Evolutionary conservation across 2,888 invertebrate genomes (phyloP), one percentile per base, ranked within the genome.

Genomic region (Axea sp.): DNA sequence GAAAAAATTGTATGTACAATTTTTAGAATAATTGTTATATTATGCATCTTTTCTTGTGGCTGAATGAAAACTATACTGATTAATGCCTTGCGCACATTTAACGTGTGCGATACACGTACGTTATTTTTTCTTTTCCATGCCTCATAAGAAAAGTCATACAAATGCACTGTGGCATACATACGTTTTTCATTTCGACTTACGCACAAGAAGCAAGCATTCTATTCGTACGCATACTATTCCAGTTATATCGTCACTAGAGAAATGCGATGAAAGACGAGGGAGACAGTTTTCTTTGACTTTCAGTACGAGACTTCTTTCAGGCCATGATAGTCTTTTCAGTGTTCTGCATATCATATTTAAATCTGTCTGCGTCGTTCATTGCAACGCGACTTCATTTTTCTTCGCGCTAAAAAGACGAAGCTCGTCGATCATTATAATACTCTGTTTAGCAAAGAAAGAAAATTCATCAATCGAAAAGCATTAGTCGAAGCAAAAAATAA

Each of bases 291-390:
- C 64, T 51, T 51, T 49, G 51, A 64, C 51, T 51, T 51, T 43
- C 43, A 39, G 49, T 22, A 22, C 9, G 6, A 30, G 49, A 24
- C 39, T 62, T 31, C 62, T 49, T 47, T 49, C 62, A 49, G 14
- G 26, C 41, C 33, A 19, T 35, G 51, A 43, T 26, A 45, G 51
- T 64, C 53, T 53, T 53, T 53, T 64, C 64, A 64, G 43, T 43
- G 41, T 43, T 45, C 35, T 43, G 64, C 64, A 64, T 64, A 64
- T 53, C 53, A 53, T 53, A 64, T 53, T 51, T 51, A 43, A 64
- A 64, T 64, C 51, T 43, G 64, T 64, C 51, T 64, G 45, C 17
- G 9, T 14, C 17, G 11, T 37, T 11, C 39, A 22, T 39, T 31
- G 30, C 22, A 47, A 45, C 37, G 37, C 24, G 22, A 19, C 31